Base-by-base conservation (phyloP, 2,888 invertebrate genomes). In the Tinea pellionella region DNA sequence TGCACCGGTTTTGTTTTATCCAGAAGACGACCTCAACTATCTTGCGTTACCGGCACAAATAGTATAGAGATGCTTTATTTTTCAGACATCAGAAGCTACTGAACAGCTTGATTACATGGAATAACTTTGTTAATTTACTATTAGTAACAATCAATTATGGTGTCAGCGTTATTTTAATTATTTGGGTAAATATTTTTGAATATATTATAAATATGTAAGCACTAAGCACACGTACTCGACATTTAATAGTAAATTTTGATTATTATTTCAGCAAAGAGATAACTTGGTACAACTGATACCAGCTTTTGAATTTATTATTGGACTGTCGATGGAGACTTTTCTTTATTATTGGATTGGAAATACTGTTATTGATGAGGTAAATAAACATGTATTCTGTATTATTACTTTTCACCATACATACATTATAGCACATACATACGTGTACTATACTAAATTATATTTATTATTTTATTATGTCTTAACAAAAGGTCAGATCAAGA, bases 341-440 rank as follows among this genome's bases (percentile, higher is more conserved):
- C 11, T 53, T 24, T 24, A 53, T 53, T 53, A 53, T 24, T 53
- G 53, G 53, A 53, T 53, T 11, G 53, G 19, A 24, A 24, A 53
- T 12, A 18, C 9, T 6, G 11, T 53, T 11, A 53, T 53, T 47
- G 9, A 16, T 47, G 15, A 47, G 47, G 47, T 24, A 24, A 24
- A n/a, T n/a, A 24, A 3, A 3, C 3, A 24, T 24, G 24, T 3
- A 24, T 24, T 3, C 24, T 24, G 6, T 24, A n/a, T n/a, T n/a
- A n/a, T n/a, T n/a, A n/a, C n/a, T n/a, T n/a, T n/a, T n/a, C n/a
- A n/a, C n/a, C n/a, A 63, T 16, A 47, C 13, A 6, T 42, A 16
- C 6, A 2, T 47, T 16, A 2, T 64, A n/a, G n/a, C n/a, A n/a
- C n/a, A n/a, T n/a, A n/a, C n/a, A n/a, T n/a, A n/a, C n/a, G n/a